Conservation (phyloP, 2,797 vertebrate genomes). For the Helarctos malayanus region DNA sequence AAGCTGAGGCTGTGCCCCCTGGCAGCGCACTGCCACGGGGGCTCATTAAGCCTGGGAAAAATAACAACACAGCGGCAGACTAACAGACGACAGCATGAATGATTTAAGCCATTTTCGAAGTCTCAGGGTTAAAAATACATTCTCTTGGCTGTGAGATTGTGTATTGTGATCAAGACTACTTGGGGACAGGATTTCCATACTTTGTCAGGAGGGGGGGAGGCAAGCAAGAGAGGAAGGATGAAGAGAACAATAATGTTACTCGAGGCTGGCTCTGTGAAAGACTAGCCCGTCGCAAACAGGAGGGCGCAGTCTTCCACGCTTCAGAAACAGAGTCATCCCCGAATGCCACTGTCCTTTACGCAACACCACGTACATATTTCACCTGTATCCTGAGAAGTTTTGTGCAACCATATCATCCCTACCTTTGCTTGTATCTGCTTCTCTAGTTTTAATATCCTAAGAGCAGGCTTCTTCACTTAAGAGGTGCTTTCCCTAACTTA, state of each 20-base stretch:
- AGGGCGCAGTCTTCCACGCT: background rate
- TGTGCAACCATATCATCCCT: rapidly evolving
- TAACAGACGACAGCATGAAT: constrained; percentile 55
- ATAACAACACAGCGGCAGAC: background rate
- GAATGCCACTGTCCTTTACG: background rate
- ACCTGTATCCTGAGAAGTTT: background rate
- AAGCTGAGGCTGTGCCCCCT: background rate
- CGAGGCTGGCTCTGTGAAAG: background rate
- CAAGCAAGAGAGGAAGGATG: constrained; percentile 4
- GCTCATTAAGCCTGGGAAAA: constrained; percentile 66
- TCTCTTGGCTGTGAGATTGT: constrained; percentile 57
- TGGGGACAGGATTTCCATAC: constrained; percentile 76
- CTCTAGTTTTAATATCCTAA: background rate
- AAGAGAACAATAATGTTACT: constrained; percentile 10
- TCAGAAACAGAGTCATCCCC: background rate
- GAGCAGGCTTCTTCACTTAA: background rate
- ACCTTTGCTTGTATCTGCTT: background rate
- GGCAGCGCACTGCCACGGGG: background rate
- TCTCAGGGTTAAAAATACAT: constrained; percentile 68
- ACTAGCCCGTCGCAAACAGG: background rate
- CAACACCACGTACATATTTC: rapidly evolving
- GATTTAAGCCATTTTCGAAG: background rate
- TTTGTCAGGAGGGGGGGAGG: constrained; percentile 73
- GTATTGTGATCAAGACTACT: constrained; percentile 50
- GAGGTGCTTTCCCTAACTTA: background rate